Evolutionary conservation across 2,888 invertebrate species (phyloP), one percentile per base, ranked within the genome.

Genomic region (Nipponacmea schrenckii): DNA sequence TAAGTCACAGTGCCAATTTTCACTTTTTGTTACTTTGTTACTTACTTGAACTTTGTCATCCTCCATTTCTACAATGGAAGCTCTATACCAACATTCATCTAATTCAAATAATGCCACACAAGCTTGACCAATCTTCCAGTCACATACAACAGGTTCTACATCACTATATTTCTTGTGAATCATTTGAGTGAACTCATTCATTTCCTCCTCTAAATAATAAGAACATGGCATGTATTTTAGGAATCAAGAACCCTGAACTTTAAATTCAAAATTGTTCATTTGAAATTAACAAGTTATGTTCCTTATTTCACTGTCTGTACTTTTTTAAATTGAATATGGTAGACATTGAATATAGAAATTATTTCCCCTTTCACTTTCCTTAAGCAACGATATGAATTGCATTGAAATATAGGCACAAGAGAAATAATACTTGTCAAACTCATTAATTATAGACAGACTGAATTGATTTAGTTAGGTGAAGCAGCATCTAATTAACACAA

Each of bases 11-110:
- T 31, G 2, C 4, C 31, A 31, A 31, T 31, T 39, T 39, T n/a
- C n/a, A n/a, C n/a, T n/a, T n/a, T n/a, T n/a, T 64, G 46, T n/a
- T 24, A 24, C 63, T 15, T 27, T 44, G 20, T 44, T 15, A 63
- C 77, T 70, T 66, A 85, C 85, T 81, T 81, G 73, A 15, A 79
- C 74, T 67, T 71, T 71, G 2, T 77, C 74, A 5, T 77, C 74
- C 48, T 74, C 74, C 8, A 81, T 66, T 14, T 77, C 74, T 8
- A 79, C 31, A 24, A 92, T 89, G 31, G 91, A 87, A 0, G 90
- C 93, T 8, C 96, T 92, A 75, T 92, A 92, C 92, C 93, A 95
- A 26, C 91, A 90, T 50, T 91, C 90, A n/a, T 92, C 91, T 20
- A 90, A 89, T 0, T 81, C 77, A 72, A 89, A 89, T 64, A 87